Evolutionary conservation across 2,797 vertebrate species (phyloP), one percentile per base, ranked within the genome.

Genomic region (Rhinichthys osculus): DNA sequence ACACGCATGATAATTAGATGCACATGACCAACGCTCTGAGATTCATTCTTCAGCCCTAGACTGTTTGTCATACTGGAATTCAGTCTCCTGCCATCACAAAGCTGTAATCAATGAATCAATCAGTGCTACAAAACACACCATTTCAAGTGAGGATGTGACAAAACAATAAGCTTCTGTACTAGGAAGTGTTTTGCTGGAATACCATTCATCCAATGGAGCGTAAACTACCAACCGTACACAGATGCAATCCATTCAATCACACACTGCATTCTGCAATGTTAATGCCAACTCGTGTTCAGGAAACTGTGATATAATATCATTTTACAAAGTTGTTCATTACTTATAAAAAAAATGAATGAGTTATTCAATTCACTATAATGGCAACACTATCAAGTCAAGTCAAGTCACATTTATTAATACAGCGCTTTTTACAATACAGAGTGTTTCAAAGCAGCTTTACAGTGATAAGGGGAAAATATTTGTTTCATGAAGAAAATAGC

Each of bases 1-100:
- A 64, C 90, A 92, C 88, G 87, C 89, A 90, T 91, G 89, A 93
- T 91, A 95, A 95, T 95, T 95, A 94, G 84, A 91, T 90, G 92
- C 87, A 94, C 74, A 88, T 93, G 91, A 90, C 90, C 23, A 84
- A 38, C n/a, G 38, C 87, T 91, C 92, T 91, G 90, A 93, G 82
- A 89, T 85, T 87, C 67, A 72, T 80, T 89, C 82, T 69, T 85
- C 81, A 82, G 66, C 74, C 70, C 21, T 17, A 78, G 44, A 64
- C 74, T 80, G 81, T 82, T 54, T 85, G 74, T 88, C 70, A 44
- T 21, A 72, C 30, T 30, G 57, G 47, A 82, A 78, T 78, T 23
- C 40, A 71, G 69, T 87, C 70, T 69, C 42, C 64, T 76, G 77
- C 69, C 62, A 83, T 76, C 74, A 84, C 59, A 89, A 79, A 81